A percentile compares a stretch with the other conserved stretches of the same genome.
Evolutionary conservation across 1,140 invertebrate genomes (phyloP).

Genomic region (Drosophila mojavensis): DNA sequence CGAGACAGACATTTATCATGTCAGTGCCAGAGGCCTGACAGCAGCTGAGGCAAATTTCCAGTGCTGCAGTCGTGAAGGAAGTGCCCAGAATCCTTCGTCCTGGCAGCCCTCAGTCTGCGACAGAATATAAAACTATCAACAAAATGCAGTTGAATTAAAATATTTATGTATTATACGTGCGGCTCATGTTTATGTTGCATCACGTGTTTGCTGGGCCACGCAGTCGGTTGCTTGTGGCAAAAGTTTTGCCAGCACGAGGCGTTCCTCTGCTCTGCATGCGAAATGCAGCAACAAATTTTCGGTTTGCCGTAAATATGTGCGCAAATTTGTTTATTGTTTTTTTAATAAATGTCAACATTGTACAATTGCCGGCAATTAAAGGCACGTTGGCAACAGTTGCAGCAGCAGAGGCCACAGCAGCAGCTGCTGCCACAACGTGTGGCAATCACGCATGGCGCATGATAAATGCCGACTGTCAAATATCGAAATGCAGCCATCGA

Average conservation of each 20-base stretch:
- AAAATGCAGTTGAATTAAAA: conserved; percentile 71
- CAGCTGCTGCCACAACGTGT: conserved; percentile 30
- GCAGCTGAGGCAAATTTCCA: conserved; percentile 24
- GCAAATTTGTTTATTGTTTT: conserved; percentile 75
- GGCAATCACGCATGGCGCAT: conserved; percentile 51
- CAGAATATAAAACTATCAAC: conserved; percentile 71
- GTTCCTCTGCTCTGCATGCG: neutral
- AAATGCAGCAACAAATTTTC: conserved; percentile 23
- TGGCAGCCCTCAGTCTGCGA: neutral
- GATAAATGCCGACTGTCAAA: conserved; percentile 65
- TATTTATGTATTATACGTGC: conserved; percentile 74
- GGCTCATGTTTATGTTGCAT: conserved; percentile 51
- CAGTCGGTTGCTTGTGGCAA: conserved; percentile 15
- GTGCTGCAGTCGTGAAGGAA: neutral
- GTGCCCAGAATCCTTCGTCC: neutral
- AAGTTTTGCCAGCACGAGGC: neutral
- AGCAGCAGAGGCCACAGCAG: conserved; percentile 4
- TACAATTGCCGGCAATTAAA: conserved; percentile 68
- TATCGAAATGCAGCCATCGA: conserved; percentile 41
- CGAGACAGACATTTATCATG: conserved; percentile 60
- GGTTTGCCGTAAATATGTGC: conserved; percentile 32
- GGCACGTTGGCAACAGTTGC: conserved; percentile 30
- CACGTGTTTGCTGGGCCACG: neutral
- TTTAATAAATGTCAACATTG: conserved; percentile 75
- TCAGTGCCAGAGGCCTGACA: conserved; percentile 4